Percentiles rank a stretch among this genome's conserved stretches.
Conservation (phyloP, 92 coral and sea anemone genomes). For the Siderastrea siderea region DNA sequence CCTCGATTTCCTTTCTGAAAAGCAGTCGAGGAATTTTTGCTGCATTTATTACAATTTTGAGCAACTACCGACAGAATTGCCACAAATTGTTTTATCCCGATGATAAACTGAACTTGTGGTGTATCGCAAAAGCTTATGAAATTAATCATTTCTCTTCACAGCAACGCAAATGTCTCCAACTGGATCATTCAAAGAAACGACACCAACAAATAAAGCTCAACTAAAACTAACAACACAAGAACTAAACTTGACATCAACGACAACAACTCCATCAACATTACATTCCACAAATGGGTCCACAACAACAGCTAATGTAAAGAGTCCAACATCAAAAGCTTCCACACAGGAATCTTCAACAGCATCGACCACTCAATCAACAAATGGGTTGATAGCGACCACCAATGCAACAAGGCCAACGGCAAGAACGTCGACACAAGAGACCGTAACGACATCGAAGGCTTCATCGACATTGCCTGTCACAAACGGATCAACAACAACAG, state of each 20-base stretch:
- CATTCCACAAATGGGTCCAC: background rate
- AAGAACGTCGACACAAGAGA: background rate
- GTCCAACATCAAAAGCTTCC: background rate
- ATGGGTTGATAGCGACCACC: background rate
- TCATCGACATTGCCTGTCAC: too few relatives aligned
- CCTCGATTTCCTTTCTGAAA: too few relatives aligned
- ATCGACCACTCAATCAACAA: background rate
- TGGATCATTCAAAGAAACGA: background rate
- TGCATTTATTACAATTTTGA: background rate
- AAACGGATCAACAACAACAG: background rate
- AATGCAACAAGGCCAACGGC: background rate
- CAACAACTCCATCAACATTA: background rate
- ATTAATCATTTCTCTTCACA: background rate
- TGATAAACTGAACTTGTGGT: too few relatives aligned
- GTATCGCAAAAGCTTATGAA: background rate
- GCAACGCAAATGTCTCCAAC: background rate
- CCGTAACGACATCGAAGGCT: slow-evolving; percentile 1
- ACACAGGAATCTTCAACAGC: background rate
- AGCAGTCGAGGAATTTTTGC: background rate
- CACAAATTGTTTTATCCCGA: background rate
- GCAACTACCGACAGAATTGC: background rate
- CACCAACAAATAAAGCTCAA: background rate
- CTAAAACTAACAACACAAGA: background rate
- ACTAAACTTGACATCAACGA: background rate
- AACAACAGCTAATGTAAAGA: background rate